Evolutionary conservation across 2,888 invertebrate genomes (phyloP).

Genomic region (Diplazon laetatorius): DNA sequence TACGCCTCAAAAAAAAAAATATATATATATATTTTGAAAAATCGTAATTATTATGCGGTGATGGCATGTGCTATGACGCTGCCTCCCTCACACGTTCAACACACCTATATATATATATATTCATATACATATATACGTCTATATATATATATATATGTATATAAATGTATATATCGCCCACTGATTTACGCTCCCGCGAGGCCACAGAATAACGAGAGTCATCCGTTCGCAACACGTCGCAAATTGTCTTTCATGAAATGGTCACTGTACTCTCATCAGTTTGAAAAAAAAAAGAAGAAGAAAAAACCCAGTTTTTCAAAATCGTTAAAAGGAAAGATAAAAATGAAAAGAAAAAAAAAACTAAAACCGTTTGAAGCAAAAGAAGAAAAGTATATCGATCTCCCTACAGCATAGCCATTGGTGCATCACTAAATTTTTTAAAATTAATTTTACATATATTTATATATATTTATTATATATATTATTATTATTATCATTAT

Average conservation of each 20-base stretch:
- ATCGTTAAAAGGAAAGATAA: slow-evolving; percentile 4
- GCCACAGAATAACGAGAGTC: slow-evolving; percentile 82
- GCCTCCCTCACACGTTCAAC: slow-evolving; percentile 33
- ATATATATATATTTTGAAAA: too few species aligned
- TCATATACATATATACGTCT: too few species aligned
- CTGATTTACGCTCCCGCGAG: slow-evolving; percentile 37
- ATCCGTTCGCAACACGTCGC: slow-evolving; percentile 59
- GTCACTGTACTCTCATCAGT: slow-evolving; percentile 81
- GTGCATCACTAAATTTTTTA: slow-evolving; percentile 76
- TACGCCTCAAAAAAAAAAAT: slow-evolving; percentile 54
- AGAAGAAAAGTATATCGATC: slow-evolving; percentile 46
- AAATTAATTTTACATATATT: slow-evolving; percentile 13
- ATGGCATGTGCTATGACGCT: slow-evolving; percentile 57
- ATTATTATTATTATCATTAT: too few species aligned
- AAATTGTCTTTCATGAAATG: slow-evolving; percentile 79
- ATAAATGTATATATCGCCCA: slow-evolving; percentile 7
- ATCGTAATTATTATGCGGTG: too few species aligned
- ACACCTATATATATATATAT: too few species aligned
- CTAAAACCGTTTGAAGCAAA: slow-evolving; percentile 35
- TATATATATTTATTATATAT: slow-evolving; percentile 18
- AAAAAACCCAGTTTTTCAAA: too few species aligned
- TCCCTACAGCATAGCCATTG: slow-evolving; percentile 79
- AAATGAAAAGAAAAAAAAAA: slow-evolving; percentile 24
- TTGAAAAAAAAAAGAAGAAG: slow-evolving; percentile 35
- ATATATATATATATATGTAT: too few species aligned